Conservation (phyloP, 2,888 invertebrate genomes). For the Caenorhabditis sp. region DNA sequence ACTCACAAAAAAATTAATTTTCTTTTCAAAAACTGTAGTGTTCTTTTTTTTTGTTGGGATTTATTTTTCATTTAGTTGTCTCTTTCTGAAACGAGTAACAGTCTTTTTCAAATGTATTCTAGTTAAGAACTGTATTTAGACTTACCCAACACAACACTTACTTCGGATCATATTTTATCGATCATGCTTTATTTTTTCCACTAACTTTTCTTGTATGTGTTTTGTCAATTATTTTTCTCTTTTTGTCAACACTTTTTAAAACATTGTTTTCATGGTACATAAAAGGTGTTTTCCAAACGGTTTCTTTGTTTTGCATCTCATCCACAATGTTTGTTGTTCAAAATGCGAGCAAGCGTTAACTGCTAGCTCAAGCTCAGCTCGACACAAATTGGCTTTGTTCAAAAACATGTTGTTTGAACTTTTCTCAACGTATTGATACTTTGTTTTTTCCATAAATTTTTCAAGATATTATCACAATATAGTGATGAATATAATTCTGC, state of each 20-base stretch:
- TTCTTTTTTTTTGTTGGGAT: not conserved
- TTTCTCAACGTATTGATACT: too few species aligned
- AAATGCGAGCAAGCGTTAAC: too few species aligned
- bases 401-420: too few species aligned
- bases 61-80: not conserved
- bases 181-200: not conserved
- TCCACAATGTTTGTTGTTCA: too few species aligned
- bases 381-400: too few species aligned
- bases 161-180: not conserved
- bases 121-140: too few species aligned
- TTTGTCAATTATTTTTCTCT: not conserved
- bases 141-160: not conserved
- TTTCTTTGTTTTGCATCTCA: too few species aligned
- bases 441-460: too few species aligned
- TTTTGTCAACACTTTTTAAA: not conserved
- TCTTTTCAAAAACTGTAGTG: not conserved
- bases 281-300: not conserved
- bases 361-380: too few species aligned
- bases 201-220: not conserved
- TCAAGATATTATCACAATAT: too few species aligned
- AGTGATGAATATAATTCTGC: too few species aligned
- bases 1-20: conserved; percentile 9
- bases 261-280: not conserved
- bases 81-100: too few species aligned
- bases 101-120: not conserved